These are phyloP conservation scores for Diarsia mendica DNA, from an alignment of 2,888 invertebrate species.

Conservation along the genomic window DNA sequence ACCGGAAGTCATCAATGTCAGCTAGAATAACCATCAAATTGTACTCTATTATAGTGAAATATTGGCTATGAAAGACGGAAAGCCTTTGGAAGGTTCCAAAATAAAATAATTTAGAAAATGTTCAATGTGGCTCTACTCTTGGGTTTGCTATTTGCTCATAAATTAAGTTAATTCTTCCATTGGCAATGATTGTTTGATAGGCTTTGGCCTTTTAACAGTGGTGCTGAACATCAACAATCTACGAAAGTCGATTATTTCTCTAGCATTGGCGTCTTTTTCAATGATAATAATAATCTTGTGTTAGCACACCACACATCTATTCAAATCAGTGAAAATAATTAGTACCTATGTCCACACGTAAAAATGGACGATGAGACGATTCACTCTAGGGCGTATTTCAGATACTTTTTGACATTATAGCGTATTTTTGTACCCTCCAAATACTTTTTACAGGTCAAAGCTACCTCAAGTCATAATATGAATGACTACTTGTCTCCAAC, in stretches of 20 bases:
- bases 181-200: neutral
- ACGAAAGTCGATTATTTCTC: neutral
- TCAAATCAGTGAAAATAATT: neutral
- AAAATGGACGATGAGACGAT: too few relatives aligned
- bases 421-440: too few relatives aligned
- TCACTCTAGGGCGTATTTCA: too few relatives aligned
- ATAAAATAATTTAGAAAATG: neutral
- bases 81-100: too few relatives aligned
- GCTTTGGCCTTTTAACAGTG: neutral
- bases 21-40: neutral
- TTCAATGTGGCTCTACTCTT: neutral
- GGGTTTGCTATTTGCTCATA: neutral
- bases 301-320: too few relatives aligned
- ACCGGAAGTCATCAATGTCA: constrained; percentile 36
- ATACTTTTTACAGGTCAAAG: too few relatives aligned
- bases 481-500: neutral
- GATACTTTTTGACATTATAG: too few relatives aligned
- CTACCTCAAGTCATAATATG: too few relatives aligned
- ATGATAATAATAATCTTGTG: too few relatives aligned
- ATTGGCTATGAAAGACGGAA: neutral
- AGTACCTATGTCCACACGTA: too few relatives aligned
- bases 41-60: neutral
- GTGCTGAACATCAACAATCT: neutral
- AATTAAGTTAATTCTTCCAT: neutral
- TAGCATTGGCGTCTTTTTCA: neutral